Conservation (phyloP, 2,888 invertebrate genomes). For the Drosophila buzzatii region DNA sequence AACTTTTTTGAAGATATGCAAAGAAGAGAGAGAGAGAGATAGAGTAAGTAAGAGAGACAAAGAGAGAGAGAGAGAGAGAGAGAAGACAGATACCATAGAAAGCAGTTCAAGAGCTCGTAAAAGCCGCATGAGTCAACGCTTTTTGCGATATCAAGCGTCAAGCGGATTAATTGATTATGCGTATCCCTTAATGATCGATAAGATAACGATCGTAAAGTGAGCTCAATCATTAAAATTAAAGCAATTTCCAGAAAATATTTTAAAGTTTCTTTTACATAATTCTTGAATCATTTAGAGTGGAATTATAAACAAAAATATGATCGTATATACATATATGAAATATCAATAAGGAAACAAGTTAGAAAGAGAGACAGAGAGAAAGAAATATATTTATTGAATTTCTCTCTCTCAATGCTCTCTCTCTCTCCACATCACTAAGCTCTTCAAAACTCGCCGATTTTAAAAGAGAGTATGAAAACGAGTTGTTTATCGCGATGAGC, state of each 20-base stretch:
- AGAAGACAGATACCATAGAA: background rate
- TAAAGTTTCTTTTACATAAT: background rate
- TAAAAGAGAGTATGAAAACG: background rate
- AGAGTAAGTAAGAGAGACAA: background rate
- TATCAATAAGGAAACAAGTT: background rate
- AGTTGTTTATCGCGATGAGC: conserved; percentile 9
- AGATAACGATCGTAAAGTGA: background rate
- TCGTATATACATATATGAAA: background rate
- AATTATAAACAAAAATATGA: background rate
- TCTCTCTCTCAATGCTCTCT: background rate
- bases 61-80: background rate
- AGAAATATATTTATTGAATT: background rate
- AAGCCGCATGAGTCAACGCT: conserved; percentile 10
- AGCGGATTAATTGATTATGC: conserved; percentile 15
- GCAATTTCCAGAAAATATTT: conserved; percentile 1
- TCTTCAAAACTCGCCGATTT: background rate
- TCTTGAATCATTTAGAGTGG: background rate
- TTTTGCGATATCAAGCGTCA: background rate
- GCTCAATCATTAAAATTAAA: conserved; percentile 3
- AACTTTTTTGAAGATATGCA: background rate
- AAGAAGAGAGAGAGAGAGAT: background rate
- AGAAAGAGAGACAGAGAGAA: background rate
- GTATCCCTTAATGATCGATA: conserved; percentile 11
- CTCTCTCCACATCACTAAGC: background rate
- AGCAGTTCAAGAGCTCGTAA: background rate